Evolutionary conservation across 2,888 invertebrate genomes (phyloP), one percentile per base, ranked within the genome.

Genomic region (Acronicta leporina): DNA sequence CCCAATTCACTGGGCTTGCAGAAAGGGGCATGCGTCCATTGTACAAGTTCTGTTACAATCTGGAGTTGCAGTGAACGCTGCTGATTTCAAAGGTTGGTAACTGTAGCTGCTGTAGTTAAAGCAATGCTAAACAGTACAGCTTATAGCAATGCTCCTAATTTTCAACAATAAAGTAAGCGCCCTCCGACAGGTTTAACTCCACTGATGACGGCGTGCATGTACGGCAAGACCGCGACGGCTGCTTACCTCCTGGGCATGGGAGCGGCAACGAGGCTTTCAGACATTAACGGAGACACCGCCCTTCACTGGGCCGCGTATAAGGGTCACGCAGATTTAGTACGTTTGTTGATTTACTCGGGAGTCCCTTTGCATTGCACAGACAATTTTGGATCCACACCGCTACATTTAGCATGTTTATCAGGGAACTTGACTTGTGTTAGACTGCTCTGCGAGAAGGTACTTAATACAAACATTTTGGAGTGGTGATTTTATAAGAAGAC

Each of bases 301-400:
- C 92, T 98, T 33, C 98, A 99, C 83, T 99, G 98, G 98, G 98
- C 98, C 0, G 97, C 98, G 0, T 98, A 98, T 87, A 98, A 98
- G 89, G 98, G 98, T 0, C 97, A 98, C 79, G 97, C 97, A 0
- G 98, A 98, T 82, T 91, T 98, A 61, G 98, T 98, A 84, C 96
- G 97, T 47, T 92, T 98, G 53, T 94, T 99, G 16, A 97, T 98
- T 92, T 98, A 98, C 89, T 98, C 98, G 11, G 98, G 98, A 2
- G 98, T 98, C 1, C 97, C 98, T 80, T 91, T 98, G 47, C 97
- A 98, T 80, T 98, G 98, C 88, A 97, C 97, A 1, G 98, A 99
- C 87, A 98, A 98, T 86, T 98, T 98, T 84, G 98, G 98, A 2
- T 98, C 98, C 0, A 98, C 98, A 0, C 98, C 98, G 0, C 92